Conservation (phyloP, 2,113 vertebrate species). For the Butastur rufipennis region DNA sequence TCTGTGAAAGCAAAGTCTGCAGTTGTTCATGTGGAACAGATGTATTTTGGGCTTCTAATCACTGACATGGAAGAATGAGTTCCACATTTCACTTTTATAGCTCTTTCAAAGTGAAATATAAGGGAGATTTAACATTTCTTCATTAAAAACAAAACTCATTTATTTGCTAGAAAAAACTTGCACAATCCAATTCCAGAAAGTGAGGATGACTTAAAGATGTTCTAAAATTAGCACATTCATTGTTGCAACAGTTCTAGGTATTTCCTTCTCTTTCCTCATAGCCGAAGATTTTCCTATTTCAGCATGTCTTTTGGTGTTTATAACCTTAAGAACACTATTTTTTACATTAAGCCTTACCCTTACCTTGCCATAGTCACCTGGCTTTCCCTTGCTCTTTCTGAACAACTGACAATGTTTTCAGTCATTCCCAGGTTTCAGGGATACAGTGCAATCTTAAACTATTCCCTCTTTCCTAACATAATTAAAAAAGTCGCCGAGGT, state of each 20-base stretch:
- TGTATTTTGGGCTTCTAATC: conserved; percentile 54
- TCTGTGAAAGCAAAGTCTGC: conserved; percentile 59
- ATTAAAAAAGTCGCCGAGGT: not conserved
- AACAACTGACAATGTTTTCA: not conserved
- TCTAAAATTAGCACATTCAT: conserved; percentile 61
- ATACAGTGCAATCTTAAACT: too few relatives aligned
- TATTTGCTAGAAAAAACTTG: conserved; percentile 54
- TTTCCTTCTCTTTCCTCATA: conserved; percentile 62
- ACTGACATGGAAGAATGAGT: conserved; percentile 64
- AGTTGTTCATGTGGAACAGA: conserved; percentile 58
- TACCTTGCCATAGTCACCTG: not conserved
- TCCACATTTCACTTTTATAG: conserved; percentile 65
- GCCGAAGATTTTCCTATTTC: conserved; percentile 1
- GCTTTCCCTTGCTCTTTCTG: not conserved
- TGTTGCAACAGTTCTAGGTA: conserved; percentile 64
- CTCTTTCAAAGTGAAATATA: conserved; percentile 42
- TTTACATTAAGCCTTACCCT: not conserved
- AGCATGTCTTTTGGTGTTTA: conserved; percentile 25
- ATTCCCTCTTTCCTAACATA: rapidly evolving
- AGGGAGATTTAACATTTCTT: conserved; percentile 11
- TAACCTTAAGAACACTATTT: not conserved
- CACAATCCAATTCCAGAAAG: conserved; percentile 76
- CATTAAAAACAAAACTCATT: conserved; percentile 20
- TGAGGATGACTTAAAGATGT: conserved; percentile 57
- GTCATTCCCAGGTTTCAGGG: not conserved